A percentile compares a stretch with the other conserved stretches of the same genome.
Evolutionary conservation across 2,113 vertebrate species (phyloP).

Genomic region (Heptranchias perlo): DNA sequence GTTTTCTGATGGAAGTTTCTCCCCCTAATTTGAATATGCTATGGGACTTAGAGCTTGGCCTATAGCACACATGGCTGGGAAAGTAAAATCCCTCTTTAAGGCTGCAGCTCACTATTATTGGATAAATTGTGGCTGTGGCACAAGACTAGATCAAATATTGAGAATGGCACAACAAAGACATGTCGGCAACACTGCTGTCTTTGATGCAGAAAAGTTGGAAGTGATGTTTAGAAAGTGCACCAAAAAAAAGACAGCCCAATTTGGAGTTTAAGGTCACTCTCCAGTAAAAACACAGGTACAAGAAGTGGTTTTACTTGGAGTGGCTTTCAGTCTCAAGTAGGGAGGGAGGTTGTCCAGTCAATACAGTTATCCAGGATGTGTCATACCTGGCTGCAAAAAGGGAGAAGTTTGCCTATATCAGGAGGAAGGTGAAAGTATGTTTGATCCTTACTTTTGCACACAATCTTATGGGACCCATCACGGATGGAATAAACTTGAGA

Average conservation of each 20-base stretch:
- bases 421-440: background rate
- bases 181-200: background rate
- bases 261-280: background rate
- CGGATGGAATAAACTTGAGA: background rate
- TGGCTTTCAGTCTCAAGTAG: background rate
- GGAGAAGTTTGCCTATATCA: background rate
- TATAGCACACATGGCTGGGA: background rate
- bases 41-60: background rate
- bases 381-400: background rate
- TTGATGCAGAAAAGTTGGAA: background rate
- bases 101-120: background rate
- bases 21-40: background rate
- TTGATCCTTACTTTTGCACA: background rate
- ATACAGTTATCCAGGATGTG: background rate
- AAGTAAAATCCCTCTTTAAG: too few species aligned
- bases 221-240: background rate
- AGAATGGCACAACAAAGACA: background rate
- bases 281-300: background rate
- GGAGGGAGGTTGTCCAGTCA: background rate
- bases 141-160: background rate
- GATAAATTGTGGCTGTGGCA: background rate
- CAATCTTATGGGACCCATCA: background rate
- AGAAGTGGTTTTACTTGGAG: background rate
- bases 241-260: background rate
- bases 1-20: background rate